Base-by-base conservation (phyloP, 2,797 vertebrate genomes). In the Dromococcyx pavoninus region DNA sequence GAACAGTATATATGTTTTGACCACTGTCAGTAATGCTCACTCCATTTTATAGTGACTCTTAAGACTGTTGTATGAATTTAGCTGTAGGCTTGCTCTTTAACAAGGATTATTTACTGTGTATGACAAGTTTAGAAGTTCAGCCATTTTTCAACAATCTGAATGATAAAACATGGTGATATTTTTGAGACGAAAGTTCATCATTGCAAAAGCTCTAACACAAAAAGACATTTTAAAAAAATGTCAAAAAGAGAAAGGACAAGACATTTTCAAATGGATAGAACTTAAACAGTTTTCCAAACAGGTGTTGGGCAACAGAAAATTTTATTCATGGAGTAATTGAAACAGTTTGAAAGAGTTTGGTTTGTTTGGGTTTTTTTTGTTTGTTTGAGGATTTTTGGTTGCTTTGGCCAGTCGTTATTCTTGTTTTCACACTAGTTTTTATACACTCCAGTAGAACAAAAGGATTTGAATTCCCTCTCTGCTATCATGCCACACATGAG, bases 71-170 rank as follows among this genome's bases (percentile, higher is more conserved):
- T 32, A 64, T 6, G 7, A 84, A 79, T 78, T 66, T 53, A 78
- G 13, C 22, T 66, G 39, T n/a, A 80, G 66, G 35, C 9, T 10
- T 66, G 17, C 51, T 88, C 33, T 94, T 90, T 75, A 86, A 57
- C 19, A 65, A 60, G 41, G 7, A 51, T 24, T 87, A 69, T 61
- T 80, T 71, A 86, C 41, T 57, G 17, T 41, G 33, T 7, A 25
- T 81, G 57, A 32, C 53, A 93, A 66, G 19, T 76, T 85, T 83
- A 88, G 51, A 64, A 83, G 61, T 89, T 94, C 19, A 82, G 37
- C 8, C 9, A 53, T 80, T 95, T 83, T 88, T 83, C 39, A 88
- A 28, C 10, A 32, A 28, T 41, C 33, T 78, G 28, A 74, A 39
- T 74, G 17, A 88, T 86, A 78, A 89, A 93, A 75, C 5, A 8